A percentile compares a stretch with the other conserved stretches of the same genome.
Evolutionary conservation across 2,888 invertebrate species (phyloP).

Genomic region (Eudasyphora cyanicolor): DNA sequence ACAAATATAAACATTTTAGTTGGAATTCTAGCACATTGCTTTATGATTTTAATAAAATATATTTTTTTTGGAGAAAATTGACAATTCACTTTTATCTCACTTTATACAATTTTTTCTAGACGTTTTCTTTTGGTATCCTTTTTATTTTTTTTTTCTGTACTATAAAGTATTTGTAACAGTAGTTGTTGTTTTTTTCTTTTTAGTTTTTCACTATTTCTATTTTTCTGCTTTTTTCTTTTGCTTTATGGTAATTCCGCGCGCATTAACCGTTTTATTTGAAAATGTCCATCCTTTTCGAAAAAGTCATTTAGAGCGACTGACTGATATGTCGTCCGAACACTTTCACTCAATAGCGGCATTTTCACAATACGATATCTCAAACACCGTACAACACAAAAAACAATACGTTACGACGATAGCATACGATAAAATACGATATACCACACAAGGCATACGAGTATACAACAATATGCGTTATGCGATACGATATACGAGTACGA

Average conservation of each 20-base stretch:
- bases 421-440: too few relatives aligned
- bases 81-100: background rate
- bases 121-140: background rate
- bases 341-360: slow-evolving; percentile 51
- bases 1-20: too few relatives aligned
- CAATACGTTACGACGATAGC: background rate
- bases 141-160: slow-evolving; percentile 3
- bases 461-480: too few relatives aligned
- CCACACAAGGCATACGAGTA: too few relatives aligned
- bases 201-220: too few relatives aligned
- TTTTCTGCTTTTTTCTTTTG: slow-evolving; percentile 14
- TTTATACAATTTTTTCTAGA: background rate
- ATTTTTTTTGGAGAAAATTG: background rate
- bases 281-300: slow-evolving; percentile 71
- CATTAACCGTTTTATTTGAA: slow-evolving; percentile 55
- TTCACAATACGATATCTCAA: background rate
- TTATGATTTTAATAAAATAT: background rate
- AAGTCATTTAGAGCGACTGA: slow-evolving; percentile 73
- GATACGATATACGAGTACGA: too few relatives aligned
- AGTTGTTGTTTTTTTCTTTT: background rate
- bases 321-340: slow-evolving; percentile 66
- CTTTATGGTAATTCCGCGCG: slow-evolving; percentile 53
- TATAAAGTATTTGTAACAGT: background rate
- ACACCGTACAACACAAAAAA: background rate
- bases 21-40: background rate